Evolutionary conservation across 2,888 invertebrate genomes (phyloP).

Genomic region (Limenitis camilla): DNA sequence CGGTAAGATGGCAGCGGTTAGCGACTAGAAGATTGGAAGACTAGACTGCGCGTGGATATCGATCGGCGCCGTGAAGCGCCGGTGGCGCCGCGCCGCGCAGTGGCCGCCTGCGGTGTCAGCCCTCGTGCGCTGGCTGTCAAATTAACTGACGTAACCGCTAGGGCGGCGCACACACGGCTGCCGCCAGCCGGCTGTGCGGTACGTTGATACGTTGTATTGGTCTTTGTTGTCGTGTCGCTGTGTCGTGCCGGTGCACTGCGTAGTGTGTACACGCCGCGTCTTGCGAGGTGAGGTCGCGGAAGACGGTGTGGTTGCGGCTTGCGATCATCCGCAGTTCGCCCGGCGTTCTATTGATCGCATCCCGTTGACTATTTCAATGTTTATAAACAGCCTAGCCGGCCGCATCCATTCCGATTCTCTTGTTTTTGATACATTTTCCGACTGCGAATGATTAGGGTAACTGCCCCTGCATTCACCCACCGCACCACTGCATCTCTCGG

Average conservation of each 20-base stretch:
- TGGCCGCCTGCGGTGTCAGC: constrained; percentile 26
- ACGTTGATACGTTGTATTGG: constrained; percentile 41
- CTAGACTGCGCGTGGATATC: constrained; percentile 26
- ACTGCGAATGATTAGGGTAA: constrained; percentile 39
- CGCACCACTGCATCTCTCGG: constrained; percentile 39
- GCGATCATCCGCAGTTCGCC: constrained; percentile 42
- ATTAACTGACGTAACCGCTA: constrained; percentile 55
- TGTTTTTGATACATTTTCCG: constrained; percentile 54
- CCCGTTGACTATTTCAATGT: constrained; percentile 56
- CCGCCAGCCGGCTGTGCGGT: constrained; percentile 53
- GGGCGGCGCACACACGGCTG: constrained; percentile 58
- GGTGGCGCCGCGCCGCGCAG: constrained; percentile 48
- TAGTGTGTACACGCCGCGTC: constrained; percentile 37
- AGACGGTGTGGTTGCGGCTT: constrained; percentile 45
- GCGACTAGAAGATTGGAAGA: constrained; percentile 7
- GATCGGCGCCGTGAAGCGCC: constrained; percentile 26
- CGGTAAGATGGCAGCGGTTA: not conserved
- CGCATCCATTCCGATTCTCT: constrained; percentile 52
- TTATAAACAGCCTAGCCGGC: constrained; percentile 72
- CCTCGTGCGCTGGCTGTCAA: constrained; percentile 48
- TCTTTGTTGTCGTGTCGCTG: constrained; percentile 16
- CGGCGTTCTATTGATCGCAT: constrained; percentile 56
- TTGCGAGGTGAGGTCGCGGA: constrained; percentile 52
- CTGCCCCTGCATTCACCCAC: constrained; percentile 45
- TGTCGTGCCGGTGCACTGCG: constrained; percentile 13